phyloP scores from a whole-genome alignment of 2,113 vertebrate genomes.

The Cettia cetti region DNA sequence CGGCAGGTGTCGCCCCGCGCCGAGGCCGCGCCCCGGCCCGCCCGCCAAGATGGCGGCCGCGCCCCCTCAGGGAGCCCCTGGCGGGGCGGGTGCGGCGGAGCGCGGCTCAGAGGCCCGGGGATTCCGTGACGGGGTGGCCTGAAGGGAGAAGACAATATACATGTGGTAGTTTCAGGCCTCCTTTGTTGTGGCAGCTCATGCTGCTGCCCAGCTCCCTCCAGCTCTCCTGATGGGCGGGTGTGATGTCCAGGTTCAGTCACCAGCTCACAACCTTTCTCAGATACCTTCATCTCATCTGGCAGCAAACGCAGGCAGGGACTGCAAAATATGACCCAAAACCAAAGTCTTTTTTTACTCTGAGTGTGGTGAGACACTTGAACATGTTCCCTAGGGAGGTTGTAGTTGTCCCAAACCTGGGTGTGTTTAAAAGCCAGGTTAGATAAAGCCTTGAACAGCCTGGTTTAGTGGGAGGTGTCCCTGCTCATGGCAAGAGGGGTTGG shows the following conservation, averaged over 20 bases:
- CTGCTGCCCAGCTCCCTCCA: not conserved
- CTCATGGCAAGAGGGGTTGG: not conserved
- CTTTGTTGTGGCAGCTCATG: not conserved
- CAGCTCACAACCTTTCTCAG: not conserved
- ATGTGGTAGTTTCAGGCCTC: not conserved
- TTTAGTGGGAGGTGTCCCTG: not conserved
- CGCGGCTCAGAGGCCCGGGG: rapidly evolving
- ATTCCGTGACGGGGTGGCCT: rapidly evolving
- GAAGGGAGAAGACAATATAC: not conserved
- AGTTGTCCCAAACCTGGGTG: not conserved
- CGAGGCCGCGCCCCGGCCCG: not conserved
- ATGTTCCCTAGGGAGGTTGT: not conserved
- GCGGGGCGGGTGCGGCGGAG: not conserved
- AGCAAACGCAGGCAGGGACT: not conserved
- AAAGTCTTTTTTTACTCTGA: not conserved
- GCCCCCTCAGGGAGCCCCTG: not conserved
- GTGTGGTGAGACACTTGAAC: not conserved
- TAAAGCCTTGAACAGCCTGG: not conserved
- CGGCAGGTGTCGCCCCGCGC: not conserved
- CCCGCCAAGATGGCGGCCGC: not conserved
- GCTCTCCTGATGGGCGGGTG: not conserved
- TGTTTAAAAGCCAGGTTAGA: not conserved
- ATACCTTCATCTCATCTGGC: not conserved
- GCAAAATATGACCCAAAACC: not conserved
- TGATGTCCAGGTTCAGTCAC: not conserved